Evolutionary conservation across 2,888 invertebrate species (phyloP).

Genomic region (Malacosoma neustria): DNA sequence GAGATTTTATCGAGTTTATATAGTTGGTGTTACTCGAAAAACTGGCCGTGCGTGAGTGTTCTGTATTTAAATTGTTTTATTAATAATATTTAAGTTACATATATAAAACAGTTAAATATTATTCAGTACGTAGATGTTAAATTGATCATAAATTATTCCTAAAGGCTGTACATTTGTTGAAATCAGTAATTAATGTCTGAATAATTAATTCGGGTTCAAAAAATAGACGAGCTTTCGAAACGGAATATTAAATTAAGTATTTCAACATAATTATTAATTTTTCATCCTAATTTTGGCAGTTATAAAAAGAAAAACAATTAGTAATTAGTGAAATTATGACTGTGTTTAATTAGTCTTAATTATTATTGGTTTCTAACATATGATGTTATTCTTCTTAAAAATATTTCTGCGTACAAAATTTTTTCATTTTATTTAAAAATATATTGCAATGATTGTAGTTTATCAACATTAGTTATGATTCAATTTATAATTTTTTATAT

Average conservation of each 20-base stretch:
- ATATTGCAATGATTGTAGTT: too few relatives aligned
- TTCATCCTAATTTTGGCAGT: too few relatives aligned
- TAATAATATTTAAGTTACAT: background rate
- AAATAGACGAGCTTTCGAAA: conserved; percentile 23
- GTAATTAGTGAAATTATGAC: too few relatives aligned
- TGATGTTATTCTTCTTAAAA: too few relatives aligned
- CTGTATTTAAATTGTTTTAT: conserved; percentile 35
- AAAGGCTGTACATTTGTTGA: conserved; percentile 1
- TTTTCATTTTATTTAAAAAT: too few relatives aligned
- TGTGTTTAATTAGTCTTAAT: too few relatives aligned
- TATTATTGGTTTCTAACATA: too few relatives aligned
- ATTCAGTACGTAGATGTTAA: background rate
- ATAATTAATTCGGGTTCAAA: conserved; percentile 25
- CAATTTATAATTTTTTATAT: too few relatives aligned
- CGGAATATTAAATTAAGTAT: conserved; percentile 19
- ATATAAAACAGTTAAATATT: background rate
- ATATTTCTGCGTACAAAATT: too few relatives aligned
- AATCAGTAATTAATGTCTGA: conserved; percentile 17
- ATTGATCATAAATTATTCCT: conserved; percentile 16
- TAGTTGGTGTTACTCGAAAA: background rate
- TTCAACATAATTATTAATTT: too few relatives aligned
- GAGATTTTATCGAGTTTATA: conserved; percentile 37
- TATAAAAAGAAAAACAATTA: too few relatives aligned
- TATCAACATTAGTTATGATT: too few relatives aligned
- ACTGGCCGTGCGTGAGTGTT: conserved; percentile 47